phyloP scores from a whole-genome alignment of 1,140 invertebrate species.

The Anagrus nilaparvatae region DNA sequence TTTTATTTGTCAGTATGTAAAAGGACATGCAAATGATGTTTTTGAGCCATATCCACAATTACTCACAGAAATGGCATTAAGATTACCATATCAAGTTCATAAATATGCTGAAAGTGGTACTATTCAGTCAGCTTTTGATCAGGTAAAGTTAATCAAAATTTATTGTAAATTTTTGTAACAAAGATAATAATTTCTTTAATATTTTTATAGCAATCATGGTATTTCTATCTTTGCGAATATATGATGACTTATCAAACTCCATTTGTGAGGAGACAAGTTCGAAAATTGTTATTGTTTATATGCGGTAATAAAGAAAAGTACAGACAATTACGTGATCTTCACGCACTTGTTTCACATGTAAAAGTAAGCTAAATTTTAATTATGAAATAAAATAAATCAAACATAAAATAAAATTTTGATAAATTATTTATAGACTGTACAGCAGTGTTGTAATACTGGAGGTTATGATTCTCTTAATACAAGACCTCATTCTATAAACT shows the following conservation, averaged over 20 bases:
- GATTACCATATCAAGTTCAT: slow-evolving; percentile 88
- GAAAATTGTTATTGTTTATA: slow-evolving; percentile 84
- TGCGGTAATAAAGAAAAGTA: slow-evolving; percentile 96
- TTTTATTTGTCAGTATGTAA: slow-evolving; percentile 87
- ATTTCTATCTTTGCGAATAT: slow-evolving; percentile 82
- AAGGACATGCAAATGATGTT: slow-evolving; percentile 81
- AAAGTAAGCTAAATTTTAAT: slow-evolving; percentile 42
- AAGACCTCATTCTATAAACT: slow-evolving; percentile 40
- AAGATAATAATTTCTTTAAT: background rate
- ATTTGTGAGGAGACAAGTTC: slow-evolving; percentile 65
- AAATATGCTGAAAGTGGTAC: slow-evolving; percentile 54
- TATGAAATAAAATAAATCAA: slow-evolving; percentile 4
- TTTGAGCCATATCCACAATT: slow-evolving; percentile 90
- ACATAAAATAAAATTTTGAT: slow-evolving; percentile 7
- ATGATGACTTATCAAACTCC: slow-evolving; percentile 88
- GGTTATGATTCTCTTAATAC: slow-evolving; percentile 46
- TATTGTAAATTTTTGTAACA: slow-evolving; percentile 9
- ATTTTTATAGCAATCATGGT: slow-evolving; percentile 50
- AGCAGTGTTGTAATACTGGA: slow-evolving; percentile 48
- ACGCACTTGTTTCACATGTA: slow-evolving; percentile 75
- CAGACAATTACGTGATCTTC: slow-evolving; percentile 83
- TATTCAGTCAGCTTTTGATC: slow-evolving; percentile 46
- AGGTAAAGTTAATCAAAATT: slow-evolving; percentile 22
- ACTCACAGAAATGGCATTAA: slow-evolving; percentile 87
- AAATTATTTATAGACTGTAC: slow-evolving; percentile 39